These are phyloP conservation scores for Epinephelus lanceolatus DNA, from an alignment of 2,113 vertebrate species.

Conservation along the genomic window DNA sequence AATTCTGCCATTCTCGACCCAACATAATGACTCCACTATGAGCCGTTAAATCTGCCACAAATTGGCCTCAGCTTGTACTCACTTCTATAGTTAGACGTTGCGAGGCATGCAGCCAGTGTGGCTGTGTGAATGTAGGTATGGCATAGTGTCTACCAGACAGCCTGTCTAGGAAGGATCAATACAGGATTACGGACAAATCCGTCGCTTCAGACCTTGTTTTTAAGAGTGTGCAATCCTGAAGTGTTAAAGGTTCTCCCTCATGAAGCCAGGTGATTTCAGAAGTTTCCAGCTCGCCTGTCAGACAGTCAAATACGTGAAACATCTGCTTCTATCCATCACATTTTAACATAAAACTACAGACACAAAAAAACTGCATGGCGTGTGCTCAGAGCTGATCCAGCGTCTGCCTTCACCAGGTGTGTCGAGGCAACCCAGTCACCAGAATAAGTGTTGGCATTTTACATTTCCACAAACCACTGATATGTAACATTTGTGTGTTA, in stretches of 20 bases:
- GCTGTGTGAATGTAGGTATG: constrained; percentile 62
- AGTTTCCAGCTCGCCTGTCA: constrained; percentile 22
- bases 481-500: too few relatives aligned
- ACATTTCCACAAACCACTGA: too few relatives aligned
- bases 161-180: constrained; percentile 69
- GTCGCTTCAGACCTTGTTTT: constrained; percentile 56
- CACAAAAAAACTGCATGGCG: constrained; percentile 5
- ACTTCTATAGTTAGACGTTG: constrained; percentile 65
- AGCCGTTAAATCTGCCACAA: constrained; percentile 54
- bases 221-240: constrained; percentile 44
- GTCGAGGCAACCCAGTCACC: too few relatives aligned
- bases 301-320: constrained; percentile 11
- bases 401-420: constrained; percentile 37
- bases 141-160: constrained; percentile 65
- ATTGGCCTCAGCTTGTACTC: constrained; percentile 46
- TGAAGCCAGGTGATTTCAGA: constrained; percentile 28
- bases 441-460: too few relatives aligned
- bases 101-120: constrained; percentile 53
- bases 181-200: constrained; percentile 64
- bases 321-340: constrained; percentile 7
- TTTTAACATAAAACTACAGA: constrained; percentile 20
- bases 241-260: constrained; percentile 50
- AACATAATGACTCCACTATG: constrained; percentile 37
- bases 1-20: constrained; percentile 27
- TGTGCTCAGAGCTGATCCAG: constrained; percentile 21